phyloP scores from a whole-genome alignment of 2,113 vertebrate genomes.

The Pollimyrus isidori region DNA sequence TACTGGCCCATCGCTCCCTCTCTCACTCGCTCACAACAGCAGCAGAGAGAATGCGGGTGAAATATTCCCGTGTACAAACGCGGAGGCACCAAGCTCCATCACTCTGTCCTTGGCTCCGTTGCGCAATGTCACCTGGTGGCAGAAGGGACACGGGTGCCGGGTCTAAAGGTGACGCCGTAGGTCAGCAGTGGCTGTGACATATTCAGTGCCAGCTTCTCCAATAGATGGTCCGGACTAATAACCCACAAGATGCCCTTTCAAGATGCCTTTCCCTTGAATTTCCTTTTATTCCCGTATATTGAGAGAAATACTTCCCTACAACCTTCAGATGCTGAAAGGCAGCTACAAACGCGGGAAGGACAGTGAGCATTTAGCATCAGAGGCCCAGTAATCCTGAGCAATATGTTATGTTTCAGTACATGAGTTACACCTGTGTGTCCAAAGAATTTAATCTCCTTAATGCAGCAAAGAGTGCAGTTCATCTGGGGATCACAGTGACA shows the following conservation, averaged over 20 bases:
- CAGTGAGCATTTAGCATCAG: not conserved
- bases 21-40: slow-evolving; percentile 49
- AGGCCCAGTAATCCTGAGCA: not conserved
- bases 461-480: not conserved
- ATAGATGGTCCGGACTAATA: not conserved
- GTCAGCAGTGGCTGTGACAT: not conserved
- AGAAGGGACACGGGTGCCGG: slow-evolving; percentile 59
- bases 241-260: not conserved
- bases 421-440: not conserved
- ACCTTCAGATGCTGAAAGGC: not conserved
- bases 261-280: too few species aligned
- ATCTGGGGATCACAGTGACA: not conserved
- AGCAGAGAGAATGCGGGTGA: slow-evolving; percentile 53
- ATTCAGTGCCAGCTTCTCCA: not conserved
- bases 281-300: not conserved
- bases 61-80: slow-evolving; percentile 63
- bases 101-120: slow-evolving; percentile 68
- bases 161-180: slow-evolving; percentile 28
- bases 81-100: slow-evolving; percentile 70
- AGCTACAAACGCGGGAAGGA: not conserved
- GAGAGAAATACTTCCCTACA: not conserved
- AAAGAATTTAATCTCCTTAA: not conserved
- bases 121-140: slow-evolving; percentile 67
- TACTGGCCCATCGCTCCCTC: slow-evolving; percentile 45
- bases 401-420: not conserved